Conservation (phyloP, 2,888 invertebrate genomes). For the Cinara cedri region DNA sequence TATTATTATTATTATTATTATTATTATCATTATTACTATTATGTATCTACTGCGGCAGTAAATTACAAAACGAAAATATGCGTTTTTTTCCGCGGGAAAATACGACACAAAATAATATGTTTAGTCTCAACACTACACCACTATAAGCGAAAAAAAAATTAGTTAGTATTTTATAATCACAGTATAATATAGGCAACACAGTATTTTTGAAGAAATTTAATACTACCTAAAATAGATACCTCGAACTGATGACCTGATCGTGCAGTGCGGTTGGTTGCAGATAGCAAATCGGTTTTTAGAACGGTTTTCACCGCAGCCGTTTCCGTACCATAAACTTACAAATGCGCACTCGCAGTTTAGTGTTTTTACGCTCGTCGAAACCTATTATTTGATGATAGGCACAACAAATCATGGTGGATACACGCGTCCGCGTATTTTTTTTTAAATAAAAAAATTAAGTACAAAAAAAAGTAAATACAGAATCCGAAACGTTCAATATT, state of each 20-base stretch:
- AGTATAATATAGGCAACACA: slow-evolving; percentile 22
- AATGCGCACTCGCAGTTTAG: background rate
- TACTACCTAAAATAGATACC: slow-evolving; percentile 9
- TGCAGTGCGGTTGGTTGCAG: background rate
- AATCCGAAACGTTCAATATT: no score
- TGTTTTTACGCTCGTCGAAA: background rate
- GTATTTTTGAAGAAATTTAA: slow-evolving; percentile 1
- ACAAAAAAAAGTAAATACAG: no score
- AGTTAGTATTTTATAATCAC: slow-evolving; percentile 28
- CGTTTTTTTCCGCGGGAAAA: no score
- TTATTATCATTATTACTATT: no score
- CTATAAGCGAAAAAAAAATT: slow-evolving; percentile 25
- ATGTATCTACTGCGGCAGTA: no score
- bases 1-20: no score
- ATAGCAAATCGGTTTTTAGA: background rate
- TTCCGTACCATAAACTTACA: background rate
- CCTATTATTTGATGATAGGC: no score
- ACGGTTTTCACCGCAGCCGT: background rate
- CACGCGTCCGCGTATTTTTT: no score
- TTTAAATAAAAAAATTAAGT: no score
- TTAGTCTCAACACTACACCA: slow-evolving; percentile 1
- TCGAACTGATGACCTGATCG: slow-evolving; percentile 39
- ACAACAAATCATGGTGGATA: no score
- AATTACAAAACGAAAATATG: no score
- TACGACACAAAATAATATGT: background rate